Evolutionary conservation across 1,140 invertebrate genomes (phyloP).

Genomic region (Anoplophora glabripennis): DNA sequence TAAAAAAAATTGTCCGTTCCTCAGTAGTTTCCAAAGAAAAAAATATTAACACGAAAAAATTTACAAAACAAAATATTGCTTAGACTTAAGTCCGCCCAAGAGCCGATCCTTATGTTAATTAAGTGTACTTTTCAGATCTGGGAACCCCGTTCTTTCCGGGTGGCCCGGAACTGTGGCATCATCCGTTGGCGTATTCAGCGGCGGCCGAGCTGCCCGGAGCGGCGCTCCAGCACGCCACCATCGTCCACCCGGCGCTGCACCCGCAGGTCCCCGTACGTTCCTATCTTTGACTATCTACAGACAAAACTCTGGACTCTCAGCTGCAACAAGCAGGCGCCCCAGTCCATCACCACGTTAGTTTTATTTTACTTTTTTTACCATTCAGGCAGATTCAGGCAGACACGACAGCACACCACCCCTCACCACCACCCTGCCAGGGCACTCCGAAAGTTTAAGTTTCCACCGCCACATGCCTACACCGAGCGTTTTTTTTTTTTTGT

Average conservation of each 20-base stretch:
- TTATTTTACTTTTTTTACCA: too few relatives aligned
- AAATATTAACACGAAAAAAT: too few relatives aligned
- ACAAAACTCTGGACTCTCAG: conserved; percentile 68
- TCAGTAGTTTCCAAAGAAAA: too few relatives aligned
- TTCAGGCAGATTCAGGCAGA: too few relatives aligned
- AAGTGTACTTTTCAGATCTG: conserved; percentile 66
- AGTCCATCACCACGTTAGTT: conserved; percentile 52
- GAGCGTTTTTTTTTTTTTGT: too few relatives aligned
- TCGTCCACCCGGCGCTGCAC: conserved; percentile 93
- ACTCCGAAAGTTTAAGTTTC: too few relatives aligned
- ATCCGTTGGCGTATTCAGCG: conserved; percentile 80
- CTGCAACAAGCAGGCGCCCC: conserved; percentile 53
- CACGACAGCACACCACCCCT: too few relatives aligned
- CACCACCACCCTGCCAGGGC: too few relatives aligned
- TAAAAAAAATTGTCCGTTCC: too few relatives aligned
- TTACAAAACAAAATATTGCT: too few relatives aligned
- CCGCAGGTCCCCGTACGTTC: conserved; percentile 94
- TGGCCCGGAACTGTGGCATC: conserved; percentile 89
- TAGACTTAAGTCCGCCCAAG: too few relatives aligned
- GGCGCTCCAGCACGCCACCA: conserved; percentile 79
- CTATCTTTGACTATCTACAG: conserved; percentile 95
- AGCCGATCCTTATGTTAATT: conserved; percentile 26
- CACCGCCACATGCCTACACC: too few relatives aligned
- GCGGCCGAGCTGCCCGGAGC: conserved; percentile 74
- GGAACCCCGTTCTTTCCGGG: conserved; percentile 92